phyloP scores from a whole-genome alignment of 2,888 invertebrate species.

The Tanypteryx hageni region DNA sequence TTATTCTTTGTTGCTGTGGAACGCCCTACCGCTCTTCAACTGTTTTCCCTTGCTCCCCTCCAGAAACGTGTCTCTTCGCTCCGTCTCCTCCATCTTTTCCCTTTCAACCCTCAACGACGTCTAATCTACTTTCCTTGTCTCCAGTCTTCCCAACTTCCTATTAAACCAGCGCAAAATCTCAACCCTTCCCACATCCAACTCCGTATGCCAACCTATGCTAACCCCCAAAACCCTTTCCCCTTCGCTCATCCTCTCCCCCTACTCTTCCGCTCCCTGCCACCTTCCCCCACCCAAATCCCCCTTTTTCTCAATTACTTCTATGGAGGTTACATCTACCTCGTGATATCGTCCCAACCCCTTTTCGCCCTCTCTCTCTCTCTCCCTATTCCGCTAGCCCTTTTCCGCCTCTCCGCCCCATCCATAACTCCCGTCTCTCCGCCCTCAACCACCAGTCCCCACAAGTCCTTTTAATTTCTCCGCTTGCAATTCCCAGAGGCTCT shows the following conservation, averaged over 20 bases:
- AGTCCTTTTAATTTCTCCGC: constrained; percentile 27
- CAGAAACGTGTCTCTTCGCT: too few relatives aligned
- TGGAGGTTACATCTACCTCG: background rate
- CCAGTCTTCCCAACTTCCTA: background rate
- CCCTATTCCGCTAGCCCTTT: too few relatives aligned
- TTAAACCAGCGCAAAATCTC: background rate
- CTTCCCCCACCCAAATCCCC: background rate
- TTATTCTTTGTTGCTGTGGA: too few relatives aligned
- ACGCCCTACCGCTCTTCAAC: too few relatives aligned
- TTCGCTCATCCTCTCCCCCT: too few relatives aligned
- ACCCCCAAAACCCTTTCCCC: too few relatives aligned
- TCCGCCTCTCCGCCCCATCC: background rate
- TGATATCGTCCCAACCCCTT: background rate
- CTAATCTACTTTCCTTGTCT: background rate
- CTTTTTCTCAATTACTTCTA: background rate
- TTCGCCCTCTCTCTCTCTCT: background rate
- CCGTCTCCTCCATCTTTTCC: background rate
- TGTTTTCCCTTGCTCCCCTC: too few relatives aligned
- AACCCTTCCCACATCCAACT: background rate
- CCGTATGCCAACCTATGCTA: background rate
- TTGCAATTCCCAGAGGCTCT: constrained; percentile 31
- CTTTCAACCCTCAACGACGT: background rate
- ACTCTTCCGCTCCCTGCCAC: too few relatives aligned
- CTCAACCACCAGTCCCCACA: background rate
- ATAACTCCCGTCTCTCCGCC: background rate